A percentile compares a stretch with the other conserved stretches of the same genome.
These are phyloP conservation scores for Lissonota sp. DNA, from an alignment of 2,888 invertebrate species.

Conservation along the genomic window DNA sequence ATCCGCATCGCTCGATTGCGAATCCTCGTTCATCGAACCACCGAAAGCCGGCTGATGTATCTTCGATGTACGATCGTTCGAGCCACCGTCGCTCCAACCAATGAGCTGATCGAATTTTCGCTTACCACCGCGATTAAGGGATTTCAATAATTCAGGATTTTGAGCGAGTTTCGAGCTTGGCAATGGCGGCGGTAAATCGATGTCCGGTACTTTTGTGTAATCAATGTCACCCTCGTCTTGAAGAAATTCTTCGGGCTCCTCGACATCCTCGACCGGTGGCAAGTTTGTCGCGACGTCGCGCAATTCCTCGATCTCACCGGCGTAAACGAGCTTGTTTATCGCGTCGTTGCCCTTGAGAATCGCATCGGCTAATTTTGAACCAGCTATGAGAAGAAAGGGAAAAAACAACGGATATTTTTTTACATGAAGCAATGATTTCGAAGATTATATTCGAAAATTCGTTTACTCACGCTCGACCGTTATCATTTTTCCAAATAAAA, in stretches of 20 bases:
- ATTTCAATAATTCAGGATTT: constrained; percentile 80
- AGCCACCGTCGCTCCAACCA: constrained; percentile 78
- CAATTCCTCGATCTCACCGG: constrained; percentile 92
- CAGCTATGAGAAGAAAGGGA: constrained; percentile 84
- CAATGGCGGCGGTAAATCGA: constrained; percentile 81
- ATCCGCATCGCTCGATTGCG: constrained; percentile 77
- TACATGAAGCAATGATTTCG: too few relatives aligned
- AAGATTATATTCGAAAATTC: not conserved
- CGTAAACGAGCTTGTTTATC: constrained; percentile 90
- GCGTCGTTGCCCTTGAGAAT: constrained; percentile 92
- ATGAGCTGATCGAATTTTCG: constrained; percentile 82
- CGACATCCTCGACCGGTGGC: constrained; percentile 85
- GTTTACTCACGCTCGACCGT: constrained; percentile 88
- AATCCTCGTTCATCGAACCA: constrained; percentile 76
- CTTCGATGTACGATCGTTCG: constrained; percentile 74
- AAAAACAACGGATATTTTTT: not conserved
- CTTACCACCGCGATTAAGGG: constrained; percentile 80
- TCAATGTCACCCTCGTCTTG: constrained; percentile 84
- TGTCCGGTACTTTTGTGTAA: constrained; percentile 80
- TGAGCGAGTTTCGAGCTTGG: constrained; percentile 83
- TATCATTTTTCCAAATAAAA: constrained; percentile 93
- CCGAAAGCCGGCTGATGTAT: constrained; percentile 80
- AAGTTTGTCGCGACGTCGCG: constrained; percentile 90
- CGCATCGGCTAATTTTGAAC: constrained; percentile 90
- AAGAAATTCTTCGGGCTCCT: constrained; percentile 83